phyloP scores from a whole-genome alignment of 2,797 vertebrate genomes.

The Sebastes matsubarae region DNA sequence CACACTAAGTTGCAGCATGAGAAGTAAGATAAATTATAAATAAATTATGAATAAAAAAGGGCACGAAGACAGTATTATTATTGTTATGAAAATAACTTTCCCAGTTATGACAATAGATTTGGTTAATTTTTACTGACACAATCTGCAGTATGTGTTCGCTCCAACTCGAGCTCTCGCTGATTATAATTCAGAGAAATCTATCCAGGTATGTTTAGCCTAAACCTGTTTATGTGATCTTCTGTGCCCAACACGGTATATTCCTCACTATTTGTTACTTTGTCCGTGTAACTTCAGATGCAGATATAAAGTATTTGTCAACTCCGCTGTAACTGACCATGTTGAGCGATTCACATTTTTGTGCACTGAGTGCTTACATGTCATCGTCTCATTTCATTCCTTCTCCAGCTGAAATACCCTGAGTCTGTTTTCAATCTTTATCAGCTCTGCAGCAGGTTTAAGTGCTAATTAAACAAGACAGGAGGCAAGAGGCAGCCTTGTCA shows the following conservation, averaged over 20 bases:
- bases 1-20: background rate
- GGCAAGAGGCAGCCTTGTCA: background rate
- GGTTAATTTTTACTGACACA: background rate
- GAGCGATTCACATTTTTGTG: background rate
- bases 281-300: background rate
- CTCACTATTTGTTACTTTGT: background rate
- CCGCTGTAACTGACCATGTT: background rate
- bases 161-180: background rate
- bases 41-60: background rate
- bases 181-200: background rate
- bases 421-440: background rate
- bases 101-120: background rate
- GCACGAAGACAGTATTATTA: background rate
- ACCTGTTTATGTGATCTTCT: background rate
- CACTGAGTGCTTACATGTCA: background rate
- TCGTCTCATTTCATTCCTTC: background rate
- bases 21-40: background rate
- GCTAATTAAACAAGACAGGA: conserved; percentile 3
- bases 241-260: background rate
- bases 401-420: background rate
- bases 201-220: background rate
- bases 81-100: background rate
- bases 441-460: background rate
- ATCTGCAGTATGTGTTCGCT: background rate
- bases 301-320: background rate